Conservation (phyloP, 2,888 invertebrate genomes). For the Agrypnus murinus region DNA sequence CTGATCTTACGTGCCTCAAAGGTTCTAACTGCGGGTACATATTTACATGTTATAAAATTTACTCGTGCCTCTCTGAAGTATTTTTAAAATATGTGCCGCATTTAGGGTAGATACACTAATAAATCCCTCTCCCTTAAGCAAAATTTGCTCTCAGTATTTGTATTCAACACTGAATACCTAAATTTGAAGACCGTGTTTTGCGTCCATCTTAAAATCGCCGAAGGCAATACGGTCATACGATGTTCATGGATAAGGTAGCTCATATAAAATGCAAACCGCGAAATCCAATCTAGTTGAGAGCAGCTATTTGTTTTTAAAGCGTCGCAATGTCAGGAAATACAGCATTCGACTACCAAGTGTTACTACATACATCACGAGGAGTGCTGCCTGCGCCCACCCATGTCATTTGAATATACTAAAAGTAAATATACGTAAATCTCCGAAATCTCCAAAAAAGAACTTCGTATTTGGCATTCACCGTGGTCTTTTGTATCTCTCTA, state of each 20-base stretch:
- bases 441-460: constrained; percentile 27
- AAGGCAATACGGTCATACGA: constrained; percentile 55
- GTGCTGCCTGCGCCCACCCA: constrained; percentile 48
- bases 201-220: constrained; percentile 58
- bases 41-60: constrained; percentile 49
- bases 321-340: constrained; percentile 58
- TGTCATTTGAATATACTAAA: constrained; percentile 56
- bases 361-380: constrained; percentile 56
- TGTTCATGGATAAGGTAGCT: constrained; percentile 54
- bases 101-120: constrained; percentile 53
- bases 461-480: constrained; percentile 20
- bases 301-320: constrained; percentile 66
- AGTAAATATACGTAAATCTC: constrained; percentile 49
- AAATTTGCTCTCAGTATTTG: constrained; percentile 58
- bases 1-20: constrained; percentile 45
- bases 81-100: constrained; percentile 49
- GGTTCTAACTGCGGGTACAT: constrained; percentile 30
- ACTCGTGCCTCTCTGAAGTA: constrained; percentile 45
- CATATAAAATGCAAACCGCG: constrained; percentile 64
- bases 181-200: constrained; percentile 60
- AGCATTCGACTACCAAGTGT: constrained; percentile 50
- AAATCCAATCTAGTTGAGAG: constrained; percentile 68
- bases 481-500: constrained; percentile 20
- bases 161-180: constrained; percentile 58
- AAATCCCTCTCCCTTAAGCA: constrained; percentile 55